Evolutionary conservation across 2,797 vertebrate genomes (phyloP).

Genomic region (Poecilia gillii): DNA sequence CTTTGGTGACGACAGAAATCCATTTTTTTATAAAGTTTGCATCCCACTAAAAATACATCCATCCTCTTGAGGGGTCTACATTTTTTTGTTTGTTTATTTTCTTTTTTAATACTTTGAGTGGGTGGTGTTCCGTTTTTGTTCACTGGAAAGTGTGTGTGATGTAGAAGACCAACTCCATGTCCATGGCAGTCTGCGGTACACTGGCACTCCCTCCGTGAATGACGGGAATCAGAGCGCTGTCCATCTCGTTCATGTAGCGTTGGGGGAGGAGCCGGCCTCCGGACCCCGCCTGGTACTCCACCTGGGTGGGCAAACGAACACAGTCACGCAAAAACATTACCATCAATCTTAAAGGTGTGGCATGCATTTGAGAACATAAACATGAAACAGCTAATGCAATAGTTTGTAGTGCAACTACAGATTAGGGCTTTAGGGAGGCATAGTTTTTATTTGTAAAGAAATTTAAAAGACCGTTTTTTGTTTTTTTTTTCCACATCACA

Average conservation of each 20-base stretch:
- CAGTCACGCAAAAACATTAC: background rate
- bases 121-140: background rate
- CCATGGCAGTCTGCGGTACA: conserved; percentile 84
- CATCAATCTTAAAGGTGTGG: too few relatives aligned
- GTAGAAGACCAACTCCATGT: conserved; percentile 93
- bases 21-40: conserved; percentile 10
- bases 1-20: conserved; percentile 54
- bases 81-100: background rate
- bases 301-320: conserved; percentile 76
- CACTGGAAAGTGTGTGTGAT: conserved; percentile 84
- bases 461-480: too few relatives aligned
- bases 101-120: background rate
- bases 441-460: too few relatives aligned
- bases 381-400: too few relatives aligned
- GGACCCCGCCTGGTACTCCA: conserved; percentile 93
- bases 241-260: conserved; percentile 92
- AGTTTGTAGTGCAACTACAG: too few relatives aligned
- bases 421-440: too few relatives aligned
- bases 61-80: background rate
- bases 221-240: conserved; percentile 91
- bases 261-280: conserved; percentile 88
- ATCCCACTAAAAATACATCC: background rate
- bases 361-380: too few relatives aligned
- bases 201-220: conserved; percentile 87
- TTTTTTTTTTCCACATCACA: too few relatives aligned